Evolutionary conservation across 92 coral and sea anemone species (phyloP).

Genomic region (Heteractis magnifica): DNA sequence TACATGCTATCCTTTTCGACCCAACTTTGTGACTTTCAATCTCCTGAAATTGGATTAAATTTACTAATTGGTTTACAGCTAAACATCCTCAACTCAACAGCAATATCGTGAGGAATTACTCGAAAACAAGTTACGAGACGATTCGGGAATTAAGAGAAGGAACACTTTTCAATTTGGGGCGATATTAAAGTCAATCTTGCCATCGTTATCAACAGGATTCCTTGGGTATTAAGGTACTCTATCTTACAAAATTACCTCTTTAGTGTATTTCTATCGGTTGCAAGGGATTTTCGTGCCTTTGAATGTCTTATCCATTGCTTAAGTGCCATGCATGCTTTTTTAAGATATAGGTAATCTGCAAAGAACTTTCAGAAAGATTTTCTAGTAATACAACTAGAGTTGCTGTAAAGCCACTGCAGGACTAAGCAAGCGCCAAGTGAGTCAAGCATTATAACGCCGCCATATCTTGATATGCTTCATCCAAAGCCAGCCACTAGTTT

Average conservation of each 20-base stretch:
- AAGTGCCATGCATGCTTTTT: too few species aligned
- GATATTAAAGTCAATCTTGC: not conserved
- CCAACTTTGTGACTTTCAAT: not conserved
- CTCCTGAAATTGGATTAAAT: slow-evolving; percentile 5
- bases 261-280: not conserved
- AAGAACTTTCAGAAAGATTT: too few species aligned
- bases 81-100: slow-evolving; percentile 2
- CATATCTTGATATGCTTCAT: too few species aligned
- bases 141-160: not conserved
- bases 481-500: too few species aligned
- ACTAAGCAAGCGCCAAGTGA: too few species aligned
- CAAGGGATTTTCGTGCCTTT: not conserved
- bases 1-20: not conserved
- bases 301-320: not conserved
- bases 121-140: not conserved
- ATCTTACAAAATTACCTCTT: not conserved
- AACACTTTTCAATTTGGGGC: not conserved
- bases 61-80: not conserved
- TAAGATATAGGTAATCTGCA: too few species aligned
- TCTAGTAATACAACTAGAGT: too few species aligned
- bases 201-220: not conserved
- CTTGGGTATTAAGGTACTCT: not conserved
- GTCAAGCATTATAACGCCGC: too few species aligned
- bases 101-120: not conserved
- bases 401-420: too few species aligned